Conservation (phyloP, 2,797 vertebrate genomes). For the Antennarius maculatus region DNA sequence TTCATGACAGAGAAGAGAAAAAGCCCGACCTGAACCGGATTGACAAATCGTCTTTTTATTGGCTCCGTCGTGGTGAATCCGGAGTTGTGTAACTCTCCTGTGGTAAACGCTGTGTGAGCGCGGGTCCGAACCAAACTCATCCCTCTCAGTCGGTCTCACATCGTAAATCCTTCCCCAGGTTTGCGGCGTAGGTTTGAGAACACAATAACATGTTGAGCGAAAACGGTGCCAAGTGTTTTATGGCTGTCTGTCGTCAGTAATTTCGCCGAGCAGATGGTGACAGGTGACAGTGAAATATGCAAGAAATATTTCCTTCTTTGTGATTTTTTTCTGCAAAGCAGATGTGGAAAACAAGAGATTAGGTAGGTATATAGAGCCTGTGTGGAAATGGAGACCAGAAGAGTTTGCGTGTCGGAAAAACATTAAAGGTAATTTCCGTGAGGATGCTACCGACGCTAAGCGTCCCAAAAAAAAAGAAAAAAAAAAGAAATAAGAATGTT, state of each 20-base stretch:
- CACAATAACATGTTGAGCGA: constrained; percentile 48
- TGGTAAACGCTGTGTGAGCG: constrained; percentile 44
- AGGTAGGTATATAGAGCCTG: neutral
- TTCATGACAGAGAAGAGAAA: constrained; percentile 2
- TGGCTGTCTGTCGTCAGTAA: constrained; percentile 47
- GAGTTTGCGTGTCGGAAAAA: too few relatives aligned
- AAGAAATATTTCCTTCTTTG: constrained; percentile 3
- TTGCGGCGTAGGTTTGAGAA: constrained; percentile 41
- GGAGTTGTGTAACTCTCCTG: constrained; percentile 47
- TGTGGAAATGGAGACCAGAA: neutral
- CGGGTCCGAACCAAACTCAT: constrained; percentile 63
- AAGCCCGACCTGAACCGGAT: constrained; percentile 30
- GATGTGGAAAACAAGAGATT: constrained; percentile 21
- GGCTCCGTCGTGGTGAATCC: constrained; percentile 36
- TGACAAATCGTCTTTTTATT: constrained; percentile 67
- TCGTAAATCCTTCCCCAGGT: constrained; percentile 66
- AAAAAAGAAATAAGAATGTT: too few relatives aligned
- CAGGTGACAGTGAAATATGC: constrained; percentile 60
- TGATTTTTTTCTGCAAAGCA: constrained; percentile 28
- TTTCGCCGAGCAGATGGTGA: constrained; percentile 53
- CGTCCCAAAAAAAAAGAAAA: too few relatives aligned
- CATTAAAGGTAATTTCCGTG: too few relatives aligned
- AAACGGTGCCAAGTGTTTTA: constrained; percentile 55
- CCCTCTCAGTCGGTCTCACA: constrained; percentile 55
- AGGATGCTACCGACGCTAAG: too few relatives aligned